Evolutionary conservation across 2,888 invertebrate species (phyloP).

Genomic region (Ellobium chinense): DNA sequence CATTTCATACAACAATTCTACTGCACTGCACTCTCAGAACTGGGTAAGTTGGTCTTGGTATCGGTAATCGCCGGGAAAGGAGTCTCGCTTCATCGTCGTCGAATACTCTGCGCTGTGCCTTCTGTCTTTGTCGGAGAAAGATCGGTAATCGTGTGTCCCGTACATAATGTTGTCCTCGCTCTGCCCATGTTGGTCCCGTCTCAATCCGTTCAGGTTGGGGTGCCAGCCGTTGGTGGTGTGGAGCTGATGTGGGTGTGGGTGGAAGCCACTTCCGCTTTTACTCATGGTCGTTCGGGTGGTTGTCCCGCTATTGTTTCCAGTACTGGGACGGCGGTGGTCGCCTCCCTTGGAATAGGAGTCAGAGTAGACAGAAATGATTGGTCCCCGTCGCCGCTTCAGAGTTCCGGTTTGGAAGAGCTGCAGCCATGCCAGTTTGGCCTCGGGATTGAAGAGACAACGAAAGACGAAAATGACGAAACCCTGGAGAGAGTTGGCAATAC

Average conservation of each 20-base stretch:
- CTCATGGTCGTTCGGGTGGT: conserved; percentile 5
- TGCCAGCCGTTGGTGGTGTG: conserved; percentile 55
- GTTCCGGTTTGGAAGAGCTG: conserved; percentile 71
- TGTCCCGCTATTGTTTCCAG: conserved; percentile 35
- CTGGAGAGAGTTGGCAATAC: conserved; percentile 73
- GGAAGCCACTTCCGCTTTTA: conserved; percentile 39
- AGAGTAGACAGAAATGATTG: conserved; percentile 56
- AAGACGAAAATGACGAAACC: conserved; percentile 66
- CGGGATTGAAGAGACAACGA: conserved; percentile 65
- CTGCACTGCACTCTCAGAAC: no score
- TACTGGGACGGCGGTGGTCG: conserved; percentile 42
- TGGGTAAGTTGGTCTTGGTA: no score
- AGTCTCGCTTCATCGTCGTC: not conserved
- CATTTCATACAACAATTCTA: no score
- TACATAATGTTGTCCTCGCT: not conserved
- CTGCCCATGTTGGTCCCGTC: conserved; percentile 13
- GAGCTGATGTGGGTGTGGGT: conserved; percentile 44
- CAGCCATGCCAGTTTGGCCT: conserved; percentile 71
- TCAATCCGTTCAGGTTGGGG: conserved; percentile 51
- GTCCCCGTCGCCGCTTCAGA: conserved; percentile 68
- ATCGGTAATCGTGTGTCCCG: not conserved
- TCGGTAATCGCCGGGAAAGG: conserved; percentile 2
- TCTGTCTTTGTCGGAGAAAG: not conserved
- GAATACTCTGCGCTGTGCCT: not conserved
- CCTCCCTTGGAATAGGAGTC: conserved; percentile 65